These are phyloP conservation scores for Nipponacmea schrenckii DNA, from an alignment of 2,888 invertebrate species.

Conservation along the genomic window DNA sequence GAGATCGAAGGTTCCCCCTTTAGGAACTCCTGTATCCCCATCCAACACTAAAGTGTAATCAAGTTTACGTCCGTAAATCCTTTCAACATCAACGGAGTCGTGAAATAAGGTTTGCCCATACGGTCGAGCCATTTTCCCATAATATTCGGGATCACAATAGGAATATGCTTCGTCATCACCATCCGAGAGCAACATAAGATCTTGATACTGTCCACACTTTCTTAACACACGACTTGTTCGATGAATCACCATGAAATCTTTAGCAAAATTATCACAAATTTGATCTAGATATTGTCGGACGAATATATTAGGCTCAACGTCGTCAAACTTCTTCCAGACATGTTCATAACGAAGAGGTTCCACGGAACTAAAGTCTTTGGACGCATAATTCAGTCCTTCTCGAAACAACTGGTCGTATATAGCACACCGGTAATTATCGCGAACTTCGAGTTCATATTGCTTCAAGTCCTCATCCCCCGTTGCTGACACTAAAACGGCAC, in stretches of 20 bases:
- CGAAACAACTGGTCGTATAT: constrained; percentile 50
- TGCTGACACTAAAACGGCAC: constrained; percentile 56
- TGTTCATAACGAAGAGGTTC: constrained; percentile 43
- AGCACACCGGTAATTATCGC: constrained; percentile 49
- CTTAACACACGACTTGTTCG: constrained; percentile 52
- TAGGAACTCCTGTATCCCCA: constrained; percentile 53
- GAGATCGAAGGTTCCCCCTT: constrained; percentile 48
- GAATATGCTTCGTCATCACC: constrained; percentile 53
- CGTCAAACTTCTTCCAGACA: constrained; percentile 50
- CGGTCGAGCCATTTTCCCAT: constrained; percentile 47
- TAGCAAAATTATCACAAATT: constrained; percentile 50
- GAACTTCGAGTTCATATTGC: constrained; percentile 45
- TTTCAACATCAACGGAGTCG: constrained; percentile 52
- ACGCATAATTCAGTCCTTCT: constrained; percentile 50
- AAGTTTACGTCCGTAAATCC: constrained; percentile 50
- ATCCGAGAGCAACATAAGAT: constrained; percentile 57
- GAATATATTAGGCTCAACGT: constrained; percentile 45
- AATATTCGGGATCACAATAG: constrained; percentile 49
- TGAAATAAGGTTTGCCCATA: constrained; percentile 53
- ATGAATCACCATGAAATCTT: constrained; percentile 59
- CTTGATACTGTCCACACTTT: constrained; percentile 62
- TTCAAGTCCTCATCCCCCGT: constrained; percentile 48
- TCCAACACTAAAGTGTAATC: constrained; percentile 59
- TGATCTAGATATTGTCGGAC: constrained; percentile 52
- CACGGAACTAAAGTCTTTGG: constrained; percentile 43